Conservation (phyloP, 2,888 invertebrate species). For the Dryobota labecula region DNA sequence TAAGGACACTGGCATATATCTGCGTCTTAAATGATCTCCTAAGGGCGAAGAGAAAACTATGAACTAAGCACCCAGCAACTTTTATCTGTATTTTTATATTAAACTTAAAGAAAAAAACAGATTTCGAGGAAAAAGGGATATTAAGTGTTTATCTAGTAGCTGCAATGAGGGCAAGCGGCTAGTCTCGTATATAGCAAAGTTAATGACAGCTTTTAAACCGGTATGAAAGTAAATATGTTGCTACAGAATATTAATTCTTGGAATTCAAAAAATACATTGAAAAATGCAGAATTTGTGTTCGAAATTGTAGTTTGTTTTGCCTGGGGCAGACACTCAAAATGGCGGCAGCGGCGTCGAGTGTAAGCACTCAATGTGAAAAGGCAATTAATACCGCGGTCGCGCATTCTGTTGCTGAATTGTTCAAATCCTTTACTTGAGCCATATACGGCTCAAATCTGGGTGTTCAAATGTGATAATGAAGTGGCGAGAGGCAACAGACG, state of each 20-base stretch:
- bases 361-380: slow-evolving; percentile 64
- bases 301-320: slow-evolving; percentile 53
- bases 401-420: slow-evolving; percentile 63
- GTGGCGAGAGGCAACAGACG: slow-evolving; percentile 73
- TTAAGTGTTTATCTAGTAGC: not conserved
- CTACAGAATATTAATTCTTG: not conserved
- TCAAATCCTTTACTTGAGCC: slow-evolving; percentile 60
- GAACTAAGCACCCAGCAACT: not conserved
- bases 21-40: too few species aligned
- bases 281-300: slow-evolving; percentile 12
- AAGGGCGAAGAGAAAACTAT: slow-evolving; percentile 6
- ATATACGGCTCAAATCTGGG: slow-evolving; percentile 71
- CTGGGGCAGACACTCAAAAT: slow-evolving; percentile 64
- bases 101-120: not conserved
- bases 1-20: too few species aligned
- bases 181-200: not conserved
- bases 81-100: not conserved
- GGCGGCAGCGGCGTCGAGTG: slow-evolving; percentile 55
- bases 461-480: slow-evolving; percentile 84
- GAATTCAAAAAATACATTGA: not conserved
- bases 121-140: not conserved
- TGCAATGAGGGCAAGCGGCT: not conserved
- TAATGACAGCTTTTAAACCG: not conserved
- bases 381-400: slow-evolving; percentile 64
- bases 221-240: not conserved